Base-by-base conservation (phyloP, 1,140 invertebrate genomes). In the Achatina immaculata region DNA sequence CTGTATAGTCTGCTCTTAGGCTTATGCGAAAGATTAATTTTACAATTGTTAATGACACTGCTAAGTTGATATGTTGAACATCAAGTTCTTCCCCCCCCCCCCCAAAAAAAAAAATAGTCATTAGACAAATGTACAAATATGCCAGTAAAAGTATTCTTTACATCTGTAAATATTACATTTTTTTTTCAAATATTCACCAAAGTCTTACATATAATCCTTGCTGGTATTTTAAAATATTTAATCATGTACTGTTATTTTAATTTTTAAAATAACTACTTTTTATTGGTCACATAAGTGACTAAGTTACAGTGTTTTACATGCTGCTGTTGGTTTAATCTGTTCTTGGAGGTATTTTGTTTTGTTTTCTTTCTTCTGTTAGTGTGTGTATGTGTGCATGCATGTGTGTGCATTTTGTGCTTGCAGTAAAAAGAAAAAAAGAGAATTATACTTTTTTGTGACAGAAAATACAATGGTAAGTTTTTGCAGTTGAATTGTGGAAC, bases 131-230 rank as follows among this genome's bases (percentile, higher is more conserved):
- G 62, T 78, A 78, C 36, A 68, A 38, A 78, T 36, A 42, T 48
- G 77, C 77, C 77, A 45, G 77, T 69, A 78, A 78, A 68, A 78
- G 77, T 78, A 72, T 80, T 71, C 48, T 80, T 40, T 58, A 51
- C 65, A 71, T 66, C 38, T 80, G 65, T 68, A 68, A 42, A 68
- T 78, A 77, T 16, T 3, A 4, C 48, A 58, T 45, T 51, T 58
- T n/a, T 77, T 77, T 69, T 42, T 34, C 36, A 69, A 42, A 38
- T 69, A 69, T 69, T 69, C 42, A 69, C 68, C 68, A 69, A 69
- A 69, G 68, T 69, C 11, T 69, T 43, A n/a, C 31, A 34, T 62
- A 62, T 62, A 62, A 31, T 62, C 42, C 19, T 69, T 69, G 68
- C n/a, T 69, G 68, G 38, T 38, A 69, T 69, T 43, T 69, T 69